These are phyloP conservation scores for Platalea minor DNA, from an alignment of 2,797 vertebrate genomes.

Conservation along the genomic window DNA sequence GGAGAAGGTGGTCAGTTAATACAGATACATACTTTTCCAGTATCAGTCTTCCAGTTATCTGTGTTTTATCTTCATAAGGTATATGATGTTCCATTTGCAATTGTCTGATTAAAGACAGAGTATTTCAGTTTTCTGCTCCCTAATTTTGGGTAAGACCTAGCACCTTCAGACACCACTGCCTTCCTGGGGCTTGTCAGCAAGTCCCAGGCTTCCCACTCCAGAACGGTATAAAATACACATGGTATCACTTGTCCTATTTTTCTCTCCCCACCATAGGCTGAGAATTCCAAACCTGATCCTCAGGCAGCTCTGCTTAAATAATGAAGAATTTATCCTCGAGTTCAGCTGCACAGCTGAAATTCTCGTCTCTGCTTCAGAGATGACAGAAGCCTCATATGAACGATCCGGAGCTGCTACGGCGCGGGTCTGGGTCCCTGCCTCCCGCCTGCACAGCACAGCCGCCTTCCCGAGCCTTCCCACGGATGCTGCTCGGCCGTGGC, in stretches of 20 bases:
- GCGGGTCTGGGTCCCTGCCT: background rate
- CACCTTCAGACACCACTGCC: background rate
- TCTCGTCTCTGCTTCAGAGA: background rate
- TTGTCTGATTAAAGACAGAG: background rate
- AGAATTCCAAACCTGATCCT: background rate
- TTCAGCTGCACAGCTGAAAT: background rate
- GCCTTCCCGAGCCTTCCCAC: fast-evolving
- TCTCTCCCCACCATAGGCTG: background rate
- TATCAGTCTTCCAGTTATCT: background rate
- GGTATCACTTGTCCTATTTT: background rate
- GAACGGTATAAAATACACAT: fast-evolving
- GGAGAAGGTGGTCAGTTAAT: background rate
- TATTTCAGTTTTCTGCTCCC: background rate
- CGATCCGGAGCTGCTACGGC: background rate
- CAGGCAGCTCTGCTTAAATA: background rate
- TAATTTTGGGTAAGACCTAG: background rate
- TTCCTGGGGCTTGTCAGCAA: too few species aligned
- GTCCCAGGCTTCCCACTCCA: background rate
- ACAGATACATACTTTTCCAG: too few species aligned
- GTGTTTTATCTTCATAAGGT: background rate
- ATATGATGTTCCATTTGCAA: background rate
- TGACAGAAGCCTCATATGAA: background rate
- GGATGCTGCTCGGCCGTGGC: fast-evolving
- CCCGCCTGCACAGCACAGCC: fast-evolving
- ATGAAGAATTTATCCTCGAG: background rate